Evolutionary conservation across 37 sponge, comb jelly and placozoan species (phyloP), one percentile per base, ranked within the genome.

Genomic region (Cliona cf. orientalis): DNA sequence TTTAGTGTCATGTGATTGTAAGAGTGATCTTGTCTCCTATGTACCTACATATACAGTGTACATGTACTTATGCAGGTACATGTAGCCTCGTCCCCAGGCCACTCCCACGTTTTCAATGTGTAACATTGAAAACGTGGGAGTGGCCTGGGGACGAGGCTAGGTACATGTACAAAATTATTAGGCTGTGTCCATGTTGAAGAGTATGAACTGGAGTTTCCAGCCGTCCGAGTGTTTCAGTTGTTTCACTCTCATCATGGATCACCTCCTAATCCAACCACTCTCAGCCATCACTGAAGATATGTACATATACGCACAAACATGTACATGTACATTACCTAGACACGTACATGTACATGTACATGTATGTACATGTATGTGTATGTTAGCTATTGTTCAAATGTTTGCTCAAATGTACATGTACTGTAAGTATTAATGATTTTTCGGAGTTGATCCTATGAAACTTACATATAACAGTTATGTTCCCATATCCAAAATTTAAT

Each of bases 221-320:
- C 72, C 78, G 17, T 59, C 69, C 28, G 82, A 81, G 2, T 75
- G 83, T 31, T 91, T 86, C 61, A 56, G 62, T 11, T 58, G 49
- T 23, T 31, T 87, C 38, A 83, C 85, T 56, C 29, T 92, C 46
- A 76, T 92, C 69, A 70, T 88, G 68, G 80, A 92, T 62, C 78
- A 88, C 58, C 58, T 88, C 5, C 76, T 92, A 49, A 65, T 23
- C 7, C 85, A 71, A 32, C 80, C 89, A 46, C 89, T 88, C n/a
- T 40, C 74, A 35, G 31, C 76, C 37, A 29, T 80, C 2, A 92
- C 71, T 60, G 84, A 87, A 84, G 71, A 89, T 92, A 2, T 37
- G 9, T 19, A 35, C 2, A 74, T 73, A 35, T 17, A 66, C 36
- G 14, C 35, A 11, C 5, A 34, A 61, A 6, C 7, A n/a, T 26